Evolutionary conservation across 2,888 invertebrate genomes (phyloP).

Genomic region (Arge pagana): DNA sequence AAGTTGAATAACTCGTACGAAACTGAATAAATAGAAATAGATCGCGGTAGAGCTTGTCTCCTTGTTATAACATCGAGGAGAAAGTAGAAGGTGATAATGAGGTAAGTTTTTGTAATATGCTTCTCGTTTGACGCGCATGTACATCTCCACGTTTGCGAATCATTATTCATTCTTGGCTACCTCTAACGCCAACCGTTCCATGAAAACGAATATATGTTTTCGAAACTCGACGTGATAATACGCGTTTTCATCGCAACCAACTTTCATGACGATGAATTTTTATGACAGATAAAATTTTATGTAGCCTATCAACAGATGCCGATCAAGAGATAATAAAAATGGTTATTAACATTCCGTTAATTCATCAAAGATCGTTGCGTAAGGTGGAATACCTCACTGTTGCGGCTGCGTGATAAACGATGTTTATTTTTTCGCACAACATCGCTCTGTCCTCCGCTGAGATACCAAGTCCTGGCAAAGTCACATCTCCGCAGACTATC

Average conservation of each 20-base stretch:
- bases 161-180: background rate
- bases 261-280: background rate
- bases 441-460: conserved; percentile 68
- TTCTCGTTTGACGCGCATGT: background rate
- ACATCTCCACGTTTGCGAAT: background rate
- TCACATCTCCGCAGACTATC: conserved; percentile 76
- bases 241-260: background rate
- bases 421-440: conserved; percentile 71
- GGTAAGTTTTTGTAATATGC: background rate
- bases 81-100: conserved; percentile 8
- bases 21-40: no score
- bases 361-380: no score
- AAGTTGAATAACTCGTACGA: no score
- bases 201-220: background rate
- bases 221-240: background rate
- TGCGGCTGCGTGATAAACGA: conserved; percentile 78
- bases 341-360: background rate
- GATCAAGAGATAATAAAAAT: no score
- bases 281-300: no score
- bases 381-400: no score
- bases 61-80: background rate
- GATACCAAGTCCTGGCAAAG: conserved; percentile 70
- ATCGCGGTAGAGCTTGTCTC: no score
- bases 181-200: background rate
- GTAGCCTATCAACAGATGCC: no score